Evolutionary conservation across 2,888 invertebrate species (phyloP).

Genomic region (Silvanus unidentatus): DNA sequence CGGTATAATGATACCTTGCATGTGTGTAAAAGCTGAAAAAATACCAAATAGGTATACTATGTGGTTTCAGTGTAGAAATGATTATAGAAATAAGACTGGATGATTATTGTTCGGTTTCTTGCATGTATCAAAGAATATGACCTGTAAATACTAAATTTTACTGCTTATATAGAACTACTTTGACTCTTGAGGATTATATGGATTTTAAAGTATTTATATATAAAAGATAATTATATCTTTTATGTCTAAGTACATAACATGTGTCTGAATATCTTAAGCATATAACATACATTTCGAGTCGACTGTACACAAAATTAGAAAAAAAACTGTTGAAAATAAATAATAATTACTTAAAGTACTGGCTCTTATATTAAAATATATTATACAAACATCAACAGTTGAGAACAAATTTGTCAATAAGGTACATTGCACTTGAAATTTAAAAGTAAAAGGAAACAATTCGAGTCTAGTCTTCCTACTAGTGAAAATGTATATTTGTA

Average conservation of each 20-base stretch:
- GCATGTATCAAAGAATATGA: background rate
- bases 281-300: constrained; percentile 25
- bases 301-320: constrained; percentile 40
- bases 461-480: constrained; percentile 23
- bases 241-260: constrained; percentile 31
- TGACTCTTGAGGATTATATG: constrained; percentile 4
- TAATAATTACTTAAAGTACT: constrained; percentile 47
- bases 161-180: constrained; percentile 6
- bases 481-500: constrained; percentile 23
- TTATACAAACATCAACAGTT: constrained; percentile 48
- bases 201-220: constrained; percentile 14
- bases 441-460: constrained; percentile 16
- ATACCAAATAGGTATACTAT: too few relatives aligned
- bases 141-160: constrained; percentile 7
- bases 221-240: constrained; percentile 27
- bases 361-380: constrained; percentile 48
- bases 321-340: constrained; percentile 41
- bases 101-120: background rate
- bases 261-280: constrained; percentile 23
- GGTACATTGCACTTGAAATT: constrained; percentile 39
- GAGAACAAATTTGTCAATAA: constrained; percentile 34
- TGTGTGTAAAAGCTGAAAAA: too few relatives aligned
- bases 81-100: background rate
- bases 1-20: too few relatives aligned
- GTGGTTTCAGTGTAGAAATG: too few relatives aligned